These are phyloP conservation scores for Chymomyza caudatula DNA, from an alignment of 2,888 invertebrate genomes.

Conservation along the genomic window DNA sequence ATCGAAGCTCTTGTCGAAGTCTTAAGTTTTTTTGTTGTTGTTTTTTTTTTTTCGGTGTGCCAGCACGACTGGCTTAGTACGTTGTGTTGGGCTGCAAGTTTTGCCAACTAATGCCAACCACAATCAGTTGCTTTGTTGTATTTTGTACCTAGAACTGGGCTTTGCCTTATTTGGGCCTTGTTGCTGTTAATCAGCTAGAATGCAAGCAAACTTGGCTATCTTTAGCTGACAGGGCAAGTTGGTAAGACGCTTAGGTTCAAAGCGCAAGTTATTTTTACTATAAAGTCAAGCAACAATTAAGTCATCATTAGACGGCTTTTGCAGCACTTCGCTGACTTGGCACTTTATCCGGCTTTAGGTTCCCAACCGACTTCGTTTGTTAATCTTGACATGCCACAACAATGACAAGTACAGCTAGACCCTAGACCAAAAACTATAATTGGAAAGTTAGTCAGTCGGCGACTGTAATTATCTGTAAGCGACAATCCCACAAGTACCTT, in stretches of 20 bases:
- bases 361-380: neutral
- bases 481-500: conserved; percentile 9
- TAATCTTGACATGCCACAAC: neutral
- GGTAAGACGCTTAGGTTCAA: neutral
- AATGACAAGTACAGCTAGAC: neutral
- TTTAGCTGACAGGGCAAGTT: neutral
- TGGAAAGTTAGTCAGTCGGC: conserved; percentile 34
- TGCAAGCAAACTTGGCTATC: neutral
- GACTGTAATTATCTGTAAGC: conserved; percentile 20
- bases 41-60: conserved; percentile 1
- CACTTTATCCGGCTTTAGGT: neutral
- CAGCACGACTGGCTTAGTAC: neutral
- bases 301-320: conserved; percentile 63
- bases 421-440: neutral
- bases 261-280: neutral
- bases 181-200: neutral
- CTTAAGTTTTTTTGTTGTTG: conserved; percentile 2
- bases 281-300: conserved; percentile 47
- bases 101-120: conserved; percentile 24
- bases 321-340: conserved; percentile 14
- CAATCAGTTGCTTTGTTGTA: conserved; percentile 31
- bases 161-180: conserved; percentile 29
- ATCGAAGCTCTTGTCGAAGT: neutral
- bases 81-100: neutral
- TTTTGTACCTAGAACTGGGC: conserved; percentile 31